A percentile compares a stretch with the other conserved stretches of the same genome.
phyloP scores from a whole-genome alignment of 2,113 vertebrate species.

The Sminthopsis crassicaudata region DNA sequence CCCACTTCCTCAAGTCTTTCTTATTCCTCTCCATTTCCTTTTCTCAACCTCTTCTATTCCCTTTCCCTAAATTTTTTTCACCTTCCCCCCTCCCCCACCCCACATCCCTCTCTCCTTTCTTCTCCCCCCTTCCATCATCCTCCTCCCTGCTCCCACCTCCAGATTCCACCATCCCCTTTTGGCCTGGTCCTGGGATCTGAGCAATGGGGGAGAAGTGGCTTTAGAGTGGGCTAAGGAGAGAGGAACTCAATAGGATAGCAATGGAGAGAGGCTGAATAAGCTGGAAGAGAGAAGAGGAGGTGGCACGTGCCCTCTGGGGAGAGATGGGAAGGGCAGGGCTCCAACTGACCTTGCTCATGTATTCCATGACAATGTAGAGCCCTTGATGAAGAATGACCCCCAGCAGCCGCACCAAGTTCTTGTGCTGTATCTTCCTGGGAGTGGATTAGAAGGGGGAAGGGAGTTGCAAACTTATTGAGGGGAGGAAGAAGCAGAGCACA shows the following conservation, averaged over 20 bases:
- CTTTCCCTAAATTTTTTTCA: no score
- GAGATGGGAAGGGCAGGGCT: not conserved
- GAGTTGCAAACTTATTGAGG: no score
- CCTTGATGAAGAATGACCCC: conserved; percentile 94
- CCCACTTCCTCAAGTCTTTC: not conserved
- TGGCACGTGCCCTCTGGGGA: not conserved
- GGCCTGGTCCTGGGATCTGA: not conserved
- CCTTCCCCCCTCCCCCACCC: not conserved
- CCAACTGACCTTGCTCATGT: conserved; percentile 92
- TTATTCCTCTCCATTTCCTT: not conserved
- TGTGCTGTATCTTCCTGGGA: conserved; percentile 92
- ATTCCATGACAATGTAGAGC: conserved; percentile 94
- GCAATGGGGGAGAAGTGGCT: not conserved
- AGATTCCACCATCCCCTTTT: not conserved
- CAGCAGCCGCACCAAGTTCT: conserved; percentile 91
- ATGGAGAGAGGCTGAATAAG: not conserved
- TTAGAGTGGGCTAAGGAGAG: not conserved
- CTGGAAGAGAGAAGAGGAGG: not conserved
- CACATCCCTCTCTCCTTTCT: not conserved
- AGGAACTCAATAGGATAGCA: not conserved
- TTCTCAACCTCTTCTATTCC: not conserved
- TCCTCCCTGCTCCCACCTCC: not conserved
- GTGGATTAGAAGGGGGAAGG: not conserved
- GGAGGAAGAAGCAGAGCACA: not conserved
- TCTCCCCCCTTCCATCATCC: not conserved